Evolutionary conservation across 2,888 invertebrate genomes (phyloP).

Genomic region (Stenichneumon culpator): DNA sequence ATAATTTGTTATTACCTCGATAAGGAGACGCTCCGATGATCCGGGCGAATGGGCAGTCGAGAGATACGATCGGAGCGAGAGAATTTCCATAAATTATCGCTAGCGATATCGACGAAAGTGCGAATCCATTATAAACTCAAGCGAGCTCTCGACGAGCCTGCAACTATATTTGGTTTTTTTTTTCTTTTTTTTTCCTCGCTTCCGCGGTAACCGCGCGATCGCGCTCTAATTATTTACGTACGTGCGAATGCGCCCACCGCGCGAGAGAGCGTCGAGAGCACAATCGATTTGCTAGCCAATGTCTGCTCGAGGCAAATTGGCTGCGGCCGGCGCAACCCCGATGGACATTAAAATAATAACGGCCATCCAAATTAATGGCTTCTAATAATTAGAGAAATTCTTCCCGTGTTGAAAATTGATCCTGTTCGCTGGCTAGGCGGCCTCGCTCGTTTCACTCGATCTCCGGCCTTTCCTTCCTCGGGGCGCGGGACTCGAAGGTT

Average conservation of each 20-base stretch:
- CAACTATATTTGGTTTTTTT: conserved; percentile 35
- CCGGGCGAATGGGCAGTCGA: conserved; percentile 5
- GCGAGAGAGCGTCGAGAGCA: conserved; percentile 63
- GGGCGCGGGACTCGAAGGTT: background rate
- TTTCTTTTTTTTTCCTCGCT: conserved; percentile 42
- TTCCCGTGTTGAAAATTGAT: conserved; percentile 76
- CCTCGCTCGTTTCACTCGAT: conserved; percentile 26
- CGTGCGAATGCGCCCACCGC: conserved; percentile 77
- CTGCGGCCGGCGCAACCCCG: conserved; percentile 72
- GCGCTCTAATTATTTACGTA: conserved; percentile 82
- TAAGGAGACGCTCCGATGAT: conserved; percentile 47
- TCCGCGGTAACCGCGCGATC: conserved; percentile 74
- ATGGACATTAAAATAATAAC: conserved; percentile 83
- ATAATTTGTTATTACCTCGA: conserved; percentile 39
- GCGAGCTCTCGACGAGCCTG: conserved; percentile 50
- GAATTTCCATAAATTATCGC: conserved; percentile 68
- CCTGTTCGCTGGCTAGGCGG: conserved; percentile 30
- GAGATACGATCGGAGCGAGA: conserved; percentile 24
- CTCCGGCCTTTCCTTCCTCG: background rate
- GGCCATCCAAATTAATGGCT: conserved; percentile 81
- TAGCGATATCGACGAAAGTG: conserved; percentile 71
- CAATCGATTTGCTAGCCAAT: conserved; percentile 80
- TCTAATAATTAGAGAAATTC: conserved; percentile 84
- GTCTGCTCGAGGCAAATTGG: conserved; percentile 79
- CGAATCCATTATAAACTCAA: conserved; percentile 76